A percentile compares a stretch with the other conserved stretches of the same genome.
phyloP scores from a whole-genome alignment of 2,113 vertebrate species.

The Ranitomeya variabilis region DNA sequence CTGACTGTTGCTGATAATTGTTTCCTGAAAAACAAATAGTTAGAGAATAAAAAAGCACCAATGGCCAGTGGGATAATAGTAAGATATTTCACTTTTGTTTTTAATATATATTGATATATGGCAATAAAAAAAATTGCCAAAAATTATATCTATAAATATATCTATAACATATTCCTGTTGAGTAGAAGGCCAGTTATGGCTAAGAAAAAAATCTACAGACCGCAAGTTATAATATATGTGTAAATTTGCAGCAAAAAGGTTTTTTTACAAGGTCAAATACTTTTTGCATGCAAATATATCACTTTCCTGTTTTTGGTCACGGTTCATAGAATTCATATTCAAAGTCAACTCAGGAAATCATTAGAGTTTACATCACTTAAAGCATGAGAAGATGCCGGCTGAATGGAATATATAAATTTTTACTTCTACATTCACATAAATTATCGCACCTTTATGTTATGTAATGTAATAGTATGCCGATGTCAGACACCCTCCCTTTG shows the following conservation, averaged over 20 bases:
- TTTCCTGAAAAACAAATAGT: too few species aligned
- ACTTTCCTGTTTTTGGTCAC: constrained; percentile 28
- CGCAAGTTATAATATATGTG: not conserved
- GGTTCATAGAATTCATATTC: constrained; percentile 14
- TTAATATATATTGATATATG: too few species aligned
- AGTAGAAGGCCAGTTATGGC: not conserved
- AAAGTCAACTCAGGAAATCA: not conserved
- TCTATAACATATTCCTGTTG: not conserved
- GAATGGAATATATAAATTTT: not conserved
- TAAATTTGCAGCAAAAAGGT: constrained; percentile 31
- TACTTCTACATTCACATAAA: not conserved
- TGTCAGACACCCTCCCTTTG: too few species aligned
- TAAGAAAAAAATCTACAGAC: not conserved
- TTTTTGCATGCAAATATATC: constrained; percentile 32
- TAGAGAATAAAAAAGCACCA: too few species aligned
- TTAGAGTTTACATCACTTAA: constrained; percentile 6
- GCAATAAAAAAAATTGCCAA: too few species aligned
- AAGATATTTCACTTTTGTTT: too few species aligned
- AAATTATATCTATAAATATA: too few species aligned
- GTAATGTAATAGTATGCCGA: too few species aligned
- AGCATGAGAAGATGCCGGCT: not conserved
- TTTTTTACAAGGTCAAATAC: constrained; percentile 47
- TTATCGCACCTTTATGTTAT: too few species aligned
- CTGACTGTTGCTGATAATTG: too few species aligned
- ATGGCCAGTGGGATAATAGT: too few species aligned